Conservation (phyloP, 2,888 invertebrate genomes). For the Brassicogethes aeneus region DNA sequence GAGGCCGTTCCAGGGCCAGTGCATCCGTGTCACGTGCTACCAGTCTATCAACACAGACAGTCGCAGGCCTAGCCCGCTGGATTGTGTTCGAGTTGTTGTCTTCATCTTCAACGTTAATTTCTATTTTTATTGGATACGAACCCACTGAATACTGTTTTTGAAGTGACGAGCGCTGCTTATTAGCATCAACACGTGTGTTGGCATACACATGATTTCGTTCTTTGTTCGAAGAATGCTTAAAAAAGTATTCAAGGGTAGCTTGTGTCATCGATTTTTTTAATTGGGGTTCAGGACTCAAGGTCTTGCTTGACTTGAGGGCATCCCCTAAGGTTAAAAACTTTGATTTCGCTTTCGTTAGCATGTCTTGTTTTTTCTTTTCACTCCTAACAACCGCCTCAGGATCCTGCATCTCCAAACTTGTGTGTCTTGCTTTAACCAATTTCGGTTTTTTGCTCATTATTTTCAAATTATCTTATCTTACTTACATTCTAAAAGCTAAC, state of each 20-base stretch:
- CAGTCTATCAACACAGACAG: conserved; percentile 33
- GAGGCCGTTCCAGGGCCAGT: conserved; percentile 52
- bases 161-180: conserved; percentile 18
- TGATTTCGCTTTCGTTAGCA: conserved; percentile 34
- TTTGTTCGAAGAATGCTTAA: conserved; percentile 39
- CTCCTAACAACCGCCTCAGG: conserved; percentile 37
- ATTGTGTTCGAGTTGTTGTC: conserved; percentile 21
- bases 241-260: conserved; percentile 42
- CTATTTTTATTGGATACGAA: conserved; percentile 34
- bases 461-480: too few relatives aligned
- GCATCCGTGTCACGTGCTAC: conserved; percentile 37
- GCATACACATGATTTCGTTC: conserved; percentile 33
- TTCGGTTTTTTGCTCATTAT: conserved; percentile 24
- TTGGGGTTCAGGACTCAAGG: conserved; percentile 21
- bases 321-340: conserved; percentile 34
- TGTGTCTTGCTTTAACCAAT: conserved; percentile 42
- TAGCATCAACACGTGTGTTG: conserved; percentile 17
- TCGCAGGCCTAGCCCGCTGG: conserved; percentile 30
- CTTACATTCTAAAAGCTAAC: background rate
- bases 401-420: conserved; percentile 38
- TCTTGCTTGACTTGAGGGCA: conserved; percentile 42
- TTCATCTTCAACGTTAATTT: conserved; percentile 24
- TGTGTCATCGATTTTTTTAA: conserved; percentile 33
- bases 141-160: conserved; percentile 38
- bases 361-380: conserved; percentile 41